These are phyloP conservation scores for Turritopsis dohrnii DNA, from an alignment of 30 jellyfish, hydroid and myxozoan genomes.

Conservation along the genomic window DNA sequence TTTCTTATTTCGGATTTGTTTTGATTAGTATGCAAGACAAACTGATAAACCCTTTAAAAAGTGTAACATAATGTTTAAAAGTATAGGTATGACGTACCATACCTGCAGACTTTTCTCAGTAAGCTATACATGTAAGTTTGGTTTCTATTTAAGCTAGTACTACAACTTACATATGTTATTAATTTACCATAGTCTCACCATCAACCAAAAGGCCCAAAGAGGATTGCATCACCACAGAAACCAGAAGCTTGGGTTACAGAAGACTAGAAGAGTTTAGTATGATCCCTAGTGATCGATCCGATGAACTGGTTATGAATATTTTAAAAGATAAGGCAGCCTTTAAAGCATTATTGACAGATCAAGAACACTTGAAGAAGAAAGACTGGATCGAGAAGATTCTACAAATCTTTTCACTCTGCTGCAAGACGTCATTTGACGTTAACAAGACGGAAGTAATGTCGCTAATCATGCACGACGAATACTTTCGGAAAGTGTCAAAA, in stretches of 20 bases:
- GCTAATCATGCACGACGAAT: background rate
- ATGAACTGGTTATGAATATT: background rate
- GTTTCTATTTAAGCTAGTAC: no score
- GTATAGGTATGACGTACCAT: no score
- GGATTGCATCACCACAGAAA: background rate
- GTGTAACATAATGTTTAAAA: no score
- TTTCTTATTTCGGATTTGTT: no score
- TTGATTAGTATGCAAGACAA: no score
- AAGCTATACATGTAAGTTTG: no score
- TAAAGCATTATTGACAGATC: background rate
- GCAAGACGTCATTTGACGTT: background rate
- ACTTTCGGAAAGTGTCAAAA: background rate
- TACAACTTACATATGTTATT: no score
- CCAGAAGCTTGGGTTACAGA: background rate
- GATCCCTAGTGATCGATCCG: background rate
- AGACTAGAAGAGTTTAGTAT: background rate
- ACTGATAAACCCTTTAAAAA: no score
- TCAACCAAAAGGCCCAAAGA: background rate
- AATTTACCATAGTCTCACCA: background rate
- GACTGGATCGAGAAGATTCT: background rate
- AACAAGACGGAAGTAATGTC: background rate
- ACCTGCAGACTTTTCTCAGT: no score
- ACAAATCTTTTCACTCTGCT: background rate
- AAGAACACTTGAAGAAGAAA: background rate
- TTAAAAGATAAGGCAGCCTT: background rate